phyloP scores from a whole-genome alignment of 1,140 invertebrate species.

The Parapsyche elsis region DNA sequence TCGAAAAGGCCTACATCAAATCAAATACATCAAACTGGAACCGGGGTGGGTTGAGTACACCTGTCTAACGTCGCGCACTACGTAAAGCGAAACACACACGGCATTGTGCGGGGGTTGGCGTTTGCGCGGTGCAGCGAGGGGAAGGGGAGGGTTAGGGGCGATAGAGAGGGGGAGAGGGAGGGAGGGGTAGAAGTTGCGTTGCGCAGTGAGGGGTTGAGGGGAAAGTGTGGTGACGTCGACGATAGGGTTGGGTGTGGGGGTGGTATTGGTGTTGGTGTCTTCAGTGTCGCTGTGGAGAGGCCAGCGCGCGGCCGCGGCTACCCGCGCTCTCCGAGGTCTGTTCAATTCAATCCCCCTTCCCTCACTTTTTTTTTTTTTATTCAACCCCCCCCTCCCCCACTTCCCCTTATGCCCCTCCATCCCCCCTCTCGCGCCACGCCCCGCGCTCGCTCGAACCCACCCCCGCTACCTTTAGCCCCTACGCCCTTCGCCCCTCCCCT shows the following conservation, averaged over 20 bases:
- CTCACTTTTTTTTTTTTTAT: no score
- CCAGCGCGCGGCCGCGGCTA: constrained; percentile 40
- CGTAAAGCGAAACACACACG: no score
- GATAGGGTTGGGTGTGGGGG: constrained; percentile 24
- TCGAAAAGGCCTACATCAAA: no score
- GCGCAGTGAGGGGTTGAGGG: neutral
- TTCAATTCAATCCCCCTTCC: neutral
- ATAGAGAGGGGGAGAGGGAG: neutral
- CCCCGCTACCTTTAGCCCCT: neutral
- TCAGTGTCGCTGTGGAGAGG: constrained; percentile 54
- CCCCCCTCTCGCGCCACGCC: neutral
- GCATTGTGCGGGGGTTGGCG: neutral
- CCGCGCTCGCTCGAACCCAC: neutral
- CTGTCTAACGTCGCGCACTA: no score
- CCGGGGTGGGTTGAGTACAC: neutral
- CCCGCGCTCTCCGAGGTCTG: constrained; percentile 5
- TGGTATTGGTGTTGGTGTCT: neutral
- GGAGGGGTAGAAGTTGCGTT: no score
- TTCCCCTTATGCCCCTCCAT: neutral
- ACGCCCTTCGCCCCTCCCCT: neutral
- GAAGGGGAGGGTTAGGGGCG: neutral
- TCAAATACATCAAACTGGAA: no score
- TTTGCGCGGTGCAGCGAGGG: neutral
- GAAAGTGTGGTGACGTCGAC: constrained; percentile 8
- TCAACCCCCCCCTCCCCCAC: neutral